These are phyloP conservation scores for Xiphophorus hellerii DNA, from an alignment of 2,113 vertebrate species.

Conservation along the genomic window DNA sequence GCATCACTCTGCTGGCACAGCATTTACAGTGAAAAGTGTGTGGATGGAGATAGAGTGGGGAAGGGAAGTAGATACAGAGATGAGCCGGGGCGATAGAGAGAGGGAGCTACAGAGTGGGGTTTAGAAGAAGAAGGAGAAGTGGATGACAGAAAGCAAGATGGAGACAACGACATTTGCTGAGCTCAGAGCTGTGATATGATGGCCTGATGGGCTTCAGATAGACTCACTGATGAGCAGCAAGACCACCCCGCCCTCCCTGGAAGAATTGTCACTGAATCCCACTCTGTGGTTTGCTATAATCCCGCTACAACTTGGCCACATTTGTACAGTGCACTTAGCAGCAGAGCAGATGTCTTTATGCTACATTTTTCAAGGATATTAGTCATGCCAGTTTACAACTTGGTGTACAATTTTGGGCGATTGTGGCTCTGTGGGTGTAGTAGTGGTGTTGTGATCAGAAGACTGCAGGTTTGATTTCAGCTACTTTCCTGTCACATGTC, in stretches of 20 bases:
- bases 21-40: constrained; percentile 61
- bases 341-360: neutral
- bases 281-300: constrained; percentile 24
- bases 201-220: constrained; percentile 52
- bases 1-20: constrained; percentile 65
- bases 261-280: constrained; percentile 36
- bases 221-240: constrained; percentile 34
- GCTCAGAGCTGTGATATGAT: constrained; percentile 57
- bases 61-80: constrained; percentile 54
- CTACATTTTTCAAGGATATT: neutral
- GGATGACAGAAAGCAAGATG: constrained; percentile 67
- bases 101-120: constrained; percentile 37
- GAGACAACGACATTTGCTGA: constrained; percentile 68
- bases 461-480: no score
- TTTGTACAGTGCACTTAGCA: neutral
- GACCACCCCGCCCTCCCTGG: constrained; percentile 22
- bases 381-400: neutral
- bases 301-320: constrained; percentile 13
- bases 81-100: constrained; percentile 60
- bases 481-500: no score
- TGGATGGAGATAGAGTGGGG: constrained; percentile 58
- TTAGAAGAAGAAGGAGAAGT: constrained; percentile 45
- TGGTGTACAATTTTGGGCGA: no score
- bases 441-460: no score
- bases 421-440: no score